phyloP scores from a whole-genome alignment of 2,888 invertebrate species.

The Scrobipalpa costella region DNA sequence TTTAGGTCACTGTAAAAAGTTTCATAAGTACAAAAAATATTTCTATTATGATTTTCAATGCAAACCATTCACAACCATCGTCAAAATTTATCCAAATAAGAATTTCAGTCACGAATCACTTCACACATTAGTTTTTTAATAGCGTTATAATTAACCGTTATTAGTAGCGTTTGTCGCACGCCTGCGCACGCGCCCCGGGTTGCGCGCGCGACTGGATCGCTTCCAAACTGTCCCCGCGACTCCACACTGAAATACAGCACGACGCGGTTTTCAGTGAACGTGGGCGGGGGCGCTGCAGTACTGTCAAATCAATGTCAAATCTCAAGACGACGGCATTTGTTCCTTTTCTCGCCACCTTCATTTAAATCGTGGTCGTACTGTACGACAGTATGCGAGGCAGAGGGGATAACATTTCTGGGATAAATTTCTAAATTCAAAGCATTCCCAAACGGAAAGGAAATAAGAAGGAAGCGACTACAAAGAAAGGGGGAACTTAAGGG shows the following conservation, averaged over 20 bases:
- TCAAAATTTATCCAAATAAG: neutral
- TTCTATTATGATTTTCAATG: neutral
- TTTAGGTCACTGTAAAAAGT: neutral
- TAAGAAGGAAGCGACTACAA: conserved; percentile 4
- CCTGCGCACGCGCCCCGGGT: conserved; percentile 48
- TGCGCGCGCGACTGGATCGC: conserved; percentile 68
- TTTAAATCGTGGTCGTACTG: too few relatives aligned
- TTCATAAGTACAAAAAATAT: too few relatives aligned
- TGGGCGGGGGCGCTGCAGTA: too few relatives aligned
- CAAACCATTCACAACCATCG: too few relatives aligned
- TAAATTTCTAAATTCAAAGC: conserved; percentile 47
- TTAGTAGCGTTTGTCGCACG: conserved; percentile 20
- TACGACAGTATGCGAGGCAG: conserved; percentile 65
- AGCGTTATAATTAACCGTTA: conserved; percentile 12
- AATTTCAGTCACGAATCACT: neutral
- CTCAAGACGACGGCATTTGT: too few relatives aligned
- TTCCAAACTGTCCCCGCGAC: conserved; percentile 76
- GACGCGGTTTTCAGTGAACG: too few relatives aligned
- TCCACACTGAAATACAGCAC: conserved; percentile 77
- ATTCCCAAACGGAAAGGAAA: conserved; percentile 23
- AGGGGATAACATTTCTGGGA: conserved; percentile 65
- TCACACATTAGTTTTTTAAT: neutral
- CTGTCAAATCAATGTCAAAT: too few relatives aligned
- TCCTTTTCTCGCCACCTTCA: too few relatives aligned
- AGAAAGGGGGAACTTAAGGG: conserved; percentile 9